A percentile compares a stretch with the other conserved stretches of the same genome.
Evolutionary conservation across 2,888 invertebrate genomes (phyloP).

Genomic region (Prenolepis imparis): DNA sequence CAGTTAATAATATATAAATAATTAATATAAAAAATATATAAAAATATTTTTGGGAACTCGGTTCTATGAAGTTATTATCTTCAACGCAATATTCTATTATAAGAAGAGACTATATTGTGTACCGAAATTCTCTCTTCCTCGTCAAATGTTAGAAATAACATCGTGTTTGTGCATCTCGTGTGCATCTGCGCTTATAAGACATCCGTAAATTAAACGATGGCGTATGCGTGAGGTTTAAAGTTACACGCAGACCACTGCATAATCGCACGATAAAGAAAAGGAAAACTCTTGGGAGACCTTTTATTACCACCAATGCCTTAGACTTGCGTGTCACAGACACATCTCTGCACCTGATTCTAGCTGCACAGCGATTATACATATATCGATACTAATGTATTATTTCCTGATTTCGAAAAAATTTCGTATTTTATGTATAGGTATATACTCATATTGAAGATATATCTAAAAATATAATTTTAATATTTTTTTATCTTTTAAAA

Average conservation of each 20-base stretch:
- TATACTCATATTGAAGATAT: not conserved
- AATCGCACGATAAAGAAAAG: slow-evolving; percentile 40
- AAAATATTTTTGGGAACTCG: not conserved
- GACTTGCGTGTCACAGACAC: slow-evolving; percentile 71
- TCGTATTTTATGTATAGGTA: not conserved
- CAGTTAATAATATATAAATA: not conserved
- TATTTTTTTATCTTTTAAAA: not conserved
- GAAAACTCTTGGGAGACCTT: slow-evolving; percentile 53
- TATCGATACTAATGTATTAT: not conserved
- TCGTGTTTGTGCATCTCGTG: slow-evolving; percentile 15
- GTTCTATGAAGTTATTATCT: not conserved
- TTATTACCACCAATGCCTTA: slow-evolving; percentile 66
- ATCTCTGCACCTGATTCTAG: slow-evolving; percentile 64
- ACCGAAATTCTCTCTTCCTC: slow-evolving; percentile 16
- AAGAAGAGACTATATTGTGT: not conserved
- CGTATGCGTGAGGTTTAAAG: slow-evolving; percentile 28
- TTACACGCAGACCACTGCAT: not conserved
- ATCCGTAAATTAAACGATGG: not conserved
- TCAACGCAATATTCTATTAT: not conserved
- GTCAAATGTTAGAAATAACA: slow-evolving; percentile 7
- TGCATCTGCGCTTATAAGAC: slow-evolving; percentile 33
- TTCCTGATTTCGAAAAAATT: not conserved
- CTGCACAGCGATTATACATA: slow-evolving; percentile 38
- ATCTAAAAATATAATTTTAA: not conserved
- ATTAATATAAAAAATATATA: not conserved